Conservation (phyloP, 2,797 vertebrate species). For the Nannoperca obscura region DNA sequence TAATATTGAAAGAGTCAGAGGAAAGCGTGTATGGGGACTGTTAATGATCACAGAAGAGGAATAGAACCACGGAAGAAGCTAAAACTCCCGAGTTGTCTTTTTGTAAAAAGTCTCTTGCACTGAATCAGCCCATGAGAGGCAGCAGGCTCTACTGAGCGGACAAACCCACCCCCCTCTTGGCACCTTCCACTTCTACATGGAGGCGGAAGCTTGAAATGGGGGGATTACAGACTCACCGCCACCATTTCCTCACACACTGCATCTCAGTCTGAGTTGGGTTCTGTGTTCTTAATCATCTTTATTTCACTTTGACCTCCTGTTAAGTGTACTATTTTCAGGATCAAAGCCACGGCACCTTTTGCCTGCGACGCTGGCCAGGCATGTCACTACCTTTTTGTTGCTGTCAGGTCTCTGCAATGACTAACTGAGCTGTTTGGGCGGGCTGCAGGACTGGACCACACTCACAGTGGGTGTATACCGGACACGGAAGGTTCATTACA, state of each 20-base stretch:
- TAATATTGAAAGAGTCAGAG: slow-evolving; percentile 51
- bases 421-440: slow-evolving; percentile 35
- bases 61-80: slow-evolving; percentile 64
- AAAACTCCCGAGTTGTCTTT: slow-evolving; percentile 54
- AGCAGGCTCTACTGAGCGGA: slow-evolving; percentile 46
- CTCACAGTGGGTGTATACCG: slow-evolving; percentile 10
- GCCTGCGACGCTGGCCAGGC: slow-evolving; percentile 38
- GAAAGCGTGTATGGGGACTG: slow-evolving; percentile 54
- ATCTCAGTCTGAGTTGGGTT: slow-evolving; percentile 42
- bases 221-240: slow-evolving; percentile 60
- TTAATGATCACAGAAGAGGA: slow-evolving; percentile 46
- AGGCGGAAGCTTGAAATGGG: slow-evolving; percentile 44
- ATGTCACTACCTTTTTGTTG: slow-evolving; percentile 28
- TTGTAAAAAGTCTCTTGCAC: slow-evolving; percentile 74
- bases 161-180: slow-evolving; percentile 42
- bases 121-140: slow-evolving; percentile 62
- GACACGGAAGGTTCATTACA: slow-evolving; percentile 36
- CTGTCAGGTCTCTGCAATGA: slow-evolving; percentile 30
- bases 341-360: slow-evolving; percentile 62
- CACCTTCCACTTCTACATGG: slow-evolving; percentile 39
- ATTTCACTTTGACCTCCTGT: slow-evolving; percentile 39
- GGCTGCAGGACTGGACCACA: slow-evolving; percentile 39
- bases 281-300: slow-evolving; percentile 29
- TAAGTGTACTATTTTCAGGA: slow-evolving; percentile 52
- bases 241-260: slow-evolving; percentile 45